Evolutionary conservation across 2,888 invertebrate genomes (phyloP).

Genomic region (Polymixis flavicincta): DNA sequence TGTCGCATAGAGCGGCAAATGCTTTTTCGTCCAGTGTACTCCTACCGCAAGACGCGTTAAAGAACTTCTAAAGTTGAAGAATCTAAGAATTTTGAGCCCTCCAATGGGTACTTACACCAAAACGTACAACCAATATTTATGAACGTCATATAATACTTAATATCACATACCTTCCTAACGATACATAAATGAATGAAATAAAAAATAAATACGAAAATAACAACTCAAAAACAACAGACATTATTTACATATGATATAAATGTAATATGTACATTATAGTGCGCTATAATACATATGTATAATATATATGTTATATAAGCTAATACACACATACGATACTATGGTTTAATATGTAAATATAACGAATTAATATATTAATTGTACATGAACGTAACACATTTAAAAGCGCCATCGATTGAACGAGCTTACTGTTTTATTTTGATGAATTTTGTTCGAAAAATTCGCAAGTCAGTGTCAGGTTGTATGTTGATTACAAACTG

Average conservation of each 20-base stretch:
- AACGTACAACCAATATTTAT: not conserved
- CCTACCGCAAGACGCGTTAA: not conserved
- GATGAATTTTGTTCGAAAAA: not conserved
- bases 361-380: constrained; percentile 60
- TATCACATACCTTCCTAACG: constrained; percentile 42
- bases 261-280: constrained; percentile 64
- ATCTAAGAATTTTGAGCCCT: not conserved
- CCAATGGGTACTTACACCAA: not conserved
- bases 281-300: constrained; percentile 61
- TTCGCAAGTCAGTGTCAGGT: too few species aligned
- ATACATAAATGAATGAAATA: constrained; percentile 48
- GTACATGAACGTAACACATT: constrained; percentile 67
- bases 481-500: too few species aligned
- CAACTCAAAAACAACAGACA: constrained; percentile 63
- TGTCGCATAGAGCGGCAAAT: not conserved
- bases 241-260: constrained; percentile 70
- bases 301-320: constrained; percentile 50
- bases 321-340: constrained; percentile 59
- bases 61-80: not conserved
- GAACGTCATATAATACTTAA: not conserved
- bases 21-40: not conserved
- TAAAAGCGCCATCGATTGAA: constrained; percentile 78
- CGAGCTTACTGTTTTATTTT: constrained; percentile 73
- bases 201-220: constrained; percentile 57
- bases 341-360: constrained; percentile 51